phyloP scores from a whole-genome alignment of 2,888 invertebrate genomes.

The Allolobophora icterica region DNA sequence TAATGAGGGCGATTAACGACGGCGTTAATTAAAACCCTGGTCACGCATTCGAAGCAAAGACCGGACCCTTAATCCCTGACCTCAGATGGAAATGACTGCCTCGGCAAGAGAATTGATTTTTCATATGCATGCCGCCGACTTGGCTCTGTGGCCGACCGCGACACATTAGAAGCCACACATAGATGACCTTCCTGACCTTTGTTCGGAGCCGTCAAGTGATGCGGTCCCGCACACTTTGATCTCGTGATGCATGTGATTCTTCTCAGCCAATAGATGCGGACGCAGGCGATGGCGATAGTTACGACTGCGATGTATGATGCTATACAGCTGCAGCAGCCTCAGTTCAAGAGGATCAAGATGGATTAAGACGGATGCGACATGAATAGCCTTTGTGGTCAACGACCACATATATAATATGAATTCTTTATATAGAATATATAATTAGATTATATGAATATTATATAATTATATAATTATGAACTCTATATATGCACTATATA shows the following conservation, averaged over 20 bases:
- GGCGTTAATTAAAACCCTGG: neutral
- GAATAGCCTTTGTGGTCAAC: neutral
- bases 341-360: neutral
- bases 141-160: neutral
- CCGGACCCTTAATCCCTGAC: neutral
- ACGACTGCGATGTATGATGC: neutral
- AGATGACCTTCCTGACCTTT: neutral
- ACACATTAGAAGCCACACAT: neutral
- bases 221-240: neutral
- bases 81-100: neutral
- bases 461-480: neutral
- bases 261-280: conserved; percentile 7
- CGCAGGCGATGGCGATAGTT: neutral
- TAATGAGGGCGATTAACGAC: neutral
- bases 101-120: neutral
- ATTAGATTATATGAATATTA: neutral
- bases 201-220: neutral
- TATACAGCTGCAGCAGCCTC: neutral
- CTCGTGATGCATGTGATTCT: conserved; percentile 13
- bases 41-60: neutral
- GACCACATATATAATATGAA: neutral
- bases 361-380: conserved; percentile 17
- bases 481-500: no score
- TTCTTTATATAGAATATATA: no score
- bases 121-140: neutral